Evolutionary conservation across 1,140 invertebrate species (phyloP), one percentile per base, ranked within the genome.

Genomic region (Lordiphosa collinella): DNA sequence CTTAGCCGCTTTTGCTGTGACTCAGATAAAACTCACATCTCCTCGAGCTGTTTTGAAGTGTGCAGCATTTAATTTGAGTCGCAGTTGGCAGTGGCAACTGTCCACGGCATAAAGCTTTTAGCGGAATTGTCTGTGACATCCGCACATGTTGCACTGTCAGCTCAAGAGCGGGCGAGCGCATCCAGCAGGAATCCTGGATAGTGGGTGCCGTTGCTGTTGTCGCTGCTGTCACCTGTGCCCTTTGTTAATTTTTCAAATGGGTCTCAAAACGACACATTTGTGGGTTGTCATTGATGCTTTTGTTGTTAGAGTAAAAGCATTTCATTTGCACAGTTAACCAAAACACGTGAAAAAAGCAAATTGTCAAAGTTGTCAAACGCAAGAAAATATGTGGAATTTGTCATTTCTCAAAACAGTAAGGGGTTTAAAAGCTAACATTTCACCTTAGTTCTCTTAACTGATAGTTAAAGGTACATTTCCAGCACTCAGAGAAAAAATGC

Each of bases 211-310:
- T 13, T 31, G 25, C 37, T 35, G 16, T 14, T 16, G 32, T 50
- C 38, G 50, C 58, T 53, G 43, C 36, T 44, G 47, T 50, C 76
- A 73, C 55, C 68, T 84, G 78, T 84, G 62, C 37, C 54, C 72
- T 84, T 84, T 84, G 56, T 78, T 76, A 84, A 84, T 84, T 73
- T 84, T 40, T 72, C 59, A 84, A 84, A 85, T 84, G 78, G 59
- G 46, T 66, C 54, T 63, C 58, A 44, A 29, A 48, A 35, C 36
- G 66, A 57, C 14, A 36, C 50, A 52, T 52, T 53, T 53, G 50
- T 32, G 22, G 40, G 40, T 34, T 46, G 32, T 47, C 44, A 35
- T 32, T 60, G 48, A n/a, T 18, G 14, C 14, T 18, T 9, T 35
- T 57, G 40, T 58, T 52, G 55, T 61, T 75, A 73, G 61, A 71